Conservation (phyloP, 2,888 invertebrate genomes). For the Sipha maydis region DNA sequence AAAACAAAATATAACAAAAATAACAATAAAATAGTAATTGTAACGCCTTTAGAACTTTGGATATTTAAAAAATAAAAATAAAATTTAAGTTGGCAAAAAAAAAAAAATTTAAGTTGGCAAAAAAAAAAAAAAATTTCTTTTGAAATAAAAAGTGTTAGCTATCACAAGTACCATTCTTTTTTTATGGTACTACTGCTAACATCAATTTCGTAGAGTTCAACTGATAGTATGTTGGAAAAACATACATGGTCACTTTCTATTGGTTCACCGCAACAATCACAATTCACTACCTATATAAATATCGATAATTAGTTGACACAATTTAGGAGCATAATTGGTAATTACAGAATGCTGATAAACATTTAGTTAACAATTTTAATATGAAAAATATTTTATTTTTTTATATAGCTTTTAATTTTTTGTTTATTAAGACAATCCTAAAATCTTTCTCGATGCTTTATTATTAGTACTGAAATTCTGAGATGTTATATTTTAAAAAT, state of each 20-base stretch:
- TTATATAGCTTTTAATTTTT: background rate
- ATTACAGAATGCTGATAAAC: background rate
- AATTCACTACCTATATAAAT: conserved; percentile 38
- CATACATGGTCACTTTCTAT: conserved; percentile 55
- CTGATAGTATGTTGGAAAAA: conserved; percentile 56
- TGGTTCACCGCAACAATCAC: conserved; percentile 57
- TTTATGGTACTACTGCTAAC: conserved; percentile 30
- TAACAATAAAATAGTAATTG: conserved; percentile 8
- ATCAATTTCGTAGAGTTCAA: conserved; percentile 54
- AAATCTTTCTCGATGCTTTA: too few relatives aligned
- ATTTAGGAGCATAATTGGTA: background rate
- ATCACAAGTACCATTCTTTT: conserved; percentile 25
- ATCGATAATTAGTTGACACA: background rate
- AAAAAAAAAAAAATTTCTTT: conserved; percentile 9
- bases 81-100: background rate
- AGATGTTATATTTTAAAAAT: too few relatives aligned
- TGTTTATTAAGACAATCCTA: too few relatives aligned
- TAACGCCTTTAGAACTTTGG: background rate
- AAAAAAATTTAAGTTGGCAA: background rate
- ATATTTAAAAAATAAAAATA: background rate
- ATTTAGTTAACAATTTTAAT: background rate
- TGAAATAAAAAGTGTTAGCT: conserved; percentile 34
- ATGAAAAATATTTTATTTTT: background rate
- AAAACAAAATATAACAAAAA: conserved; percentile 5
- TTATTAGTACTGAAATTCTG: too few relatives aligned